phyloP scores from a whole-genome alignment of 2,888 invertebrate genomes.

The Trypoxylon attenuatum region DNA sequence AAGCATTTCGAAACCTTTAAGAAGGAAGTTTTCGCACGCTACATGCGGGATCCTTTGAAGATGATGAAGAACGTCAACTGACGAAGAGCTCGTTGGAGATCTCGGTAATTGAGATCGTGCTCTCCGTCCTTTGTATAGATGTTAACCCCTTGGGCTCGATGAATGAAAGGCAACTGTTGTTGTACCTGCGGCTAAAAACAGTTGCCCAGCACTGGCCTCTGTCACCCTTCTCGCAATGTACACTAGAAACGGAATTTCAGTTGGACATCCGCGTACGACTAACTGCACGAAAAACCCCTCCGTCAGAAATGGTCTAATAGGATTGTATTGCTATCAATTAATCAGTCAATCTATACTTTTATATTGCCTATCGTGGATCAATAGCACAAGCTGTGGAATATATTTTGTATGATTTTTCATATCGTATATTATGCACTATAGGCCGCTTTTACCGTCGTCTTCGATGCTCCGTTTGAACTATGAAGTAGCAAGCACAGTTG shows the following conservation, averaged over 20 bases:
- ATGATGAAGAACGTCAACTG: slow-evolving; percentile 69
- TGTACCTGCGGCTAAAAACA: neutral
- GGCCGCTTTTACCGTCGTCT: neutral
- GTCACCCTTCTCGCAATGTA: slow-evolving; percentile 4
- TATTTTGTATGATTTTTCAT: slow-evolving; percentile 18
- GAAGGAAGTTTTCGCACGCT: slow-evolving; percentile 86
- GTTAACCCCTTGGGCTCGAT: slow-evolving; percentile 3
- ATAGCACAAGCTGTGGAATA: slow-evolving; percentile 13
- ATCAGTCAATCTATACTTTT: neutral
- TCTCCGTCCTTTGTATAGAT: slow-evolving; percentile 33
- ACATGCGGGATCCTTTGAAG: slow-evolving; percentile 82
- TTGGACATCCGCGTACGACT: neutral
- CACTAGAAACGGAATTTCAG: neutral
- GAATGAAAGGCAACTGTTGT: neutral
- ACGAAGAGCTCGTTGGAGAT: slow-evolving; percentile 38
- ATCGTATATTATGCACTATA: neutral
- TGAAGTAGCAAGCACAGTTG: too few species aligned
- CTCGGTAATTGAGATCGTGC: slow-evolving; percentile 23
- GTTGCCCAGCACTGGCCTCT: neutral
- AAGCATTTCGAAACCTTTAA: slow-evolving; percentile 90
- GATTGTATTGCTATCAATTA: neutral
- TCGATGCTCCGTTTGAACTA: too few species aligned
- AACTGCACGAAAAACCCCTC: neutral
- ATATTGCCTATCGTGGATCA: slow-evolving; percentile 8
- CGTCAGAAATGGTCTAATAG: slow-evolving; percentile 9